Evolutionary conservation across 1,140 invertebrate genomes (phyloP), one percentile per base, ranked within the genome.

Genomic region (Anastrepha ludens): DNA sequence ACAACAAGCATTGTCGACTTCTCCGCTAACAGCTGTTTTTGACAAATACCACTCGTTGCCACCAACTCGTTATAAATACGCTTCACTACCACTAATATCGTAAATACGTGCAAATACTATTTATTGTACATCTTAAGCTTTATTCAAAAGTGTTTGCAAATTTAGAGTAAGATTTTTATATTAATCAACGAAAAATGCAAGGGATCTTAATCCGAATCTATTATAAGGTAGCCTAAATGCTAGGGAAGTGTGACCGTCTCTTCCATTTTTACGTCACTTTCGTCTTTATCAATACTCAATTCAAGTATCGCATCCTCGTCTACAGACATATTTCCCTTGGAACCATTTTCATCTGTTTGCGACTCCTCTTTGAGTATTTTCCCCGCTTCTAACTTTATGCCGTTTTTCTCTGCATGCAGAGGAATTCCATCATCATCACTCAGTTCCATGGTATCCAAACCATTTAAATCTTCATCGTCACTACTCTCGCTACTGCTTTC

Each of bases 401-500:
- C 59, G 58, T 87, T 81, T 64, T 85, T 62, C 50, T 87, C 62
- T 17, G 29, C 67, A 20, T 59, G 29, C 41, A 74, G 41, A 6
- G 55, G 39, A 50, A 85, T 15, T 29, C 50, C 86, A 41, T 87
- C 86, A 85, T 88, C 88, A 74, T 88, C 87, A 88, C 85, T 88
- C 3, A 88, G 20, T 17, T 88, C 87, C 17, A 88, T 60, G 1
- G 87, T 89, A 13, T 91, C 65, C 15, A 87, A 87, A 65, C 20
- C 65, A 65, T 90, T 90, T 0, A 91, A 70, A 7, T 91, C 91
- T 7, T 92, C 91, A 9, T 92, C 91, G 44, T 91, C 90, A 59
- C 91, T 92, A 4, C 91, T 91, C 64, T 91, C 91, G 90, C 92
- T 92, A 1, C 88, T 90, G 39, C 85, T 78, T 0, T 96, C 96